A percentile compares a stretch with the other conserved stretches of the same genome.
Conservation (phyloP, 2,888 invertebrate genomes). For the Ichneumoninae sp. region DNA sequence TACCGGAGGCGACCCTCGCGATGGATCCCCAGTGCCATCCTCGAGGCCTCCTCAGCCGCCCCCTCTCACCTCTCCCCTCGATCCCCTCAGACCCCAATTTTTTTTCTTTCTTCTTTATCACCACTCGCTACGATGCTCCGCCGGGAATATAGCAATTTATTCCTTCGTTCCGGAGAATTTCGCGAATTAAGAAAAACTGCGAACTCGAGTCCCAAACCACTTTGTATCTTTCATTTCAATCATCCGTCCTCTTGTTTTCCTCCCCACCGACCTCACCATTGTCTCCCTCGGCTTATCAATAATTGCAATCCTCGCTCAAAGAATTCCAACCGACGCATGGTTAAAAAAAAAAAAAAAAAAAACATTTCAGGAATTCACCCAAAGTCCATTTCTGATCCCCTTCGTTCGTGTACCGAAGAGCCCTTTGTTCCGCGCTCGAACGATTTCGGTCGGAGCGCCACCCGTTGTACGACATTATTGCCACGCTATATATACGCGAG, state of each 20-base stretch:
- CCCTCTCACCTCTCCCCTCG: constrained; percentile 23
- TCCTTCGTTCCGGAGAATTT: constrained; percentile 44
- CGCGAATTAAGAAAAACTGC: constrained; percentile 31
- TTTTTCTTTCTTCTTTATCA: constrained; percentile 54
- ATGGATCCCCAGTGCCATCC: constrained; percentile 11
- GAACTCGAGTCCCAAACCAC: constrained; percentile 3
- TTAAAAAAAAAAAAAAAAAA: constrained; percentile 4
- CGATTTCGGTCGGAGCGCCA: constrained; percentile 26
- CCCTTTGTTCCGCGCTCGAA: constrained; percentile 47
- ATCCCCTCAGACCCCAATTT: constrained; percentile 70
- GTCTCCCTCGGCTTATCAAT: constrained; percentile 46
- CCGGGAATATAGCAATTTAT: constrained; percentile 43
- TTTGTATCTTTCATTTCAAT: constrained; percentile 2
- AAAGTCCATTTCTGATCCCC: constrained; percentile 6
- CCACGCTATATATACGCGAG: constrained; percentile 22
- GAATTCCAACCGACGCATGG: constrained; percentile 1
- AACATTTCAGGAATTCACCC: constrained; percentile 16
- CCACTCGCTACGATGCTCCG: constrained; percentile 62
- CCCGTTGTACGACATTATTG: constrained; percentile 24
- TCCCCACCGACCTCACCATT: background rate
- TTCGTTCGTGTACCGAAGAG: constrained; percentile 16
- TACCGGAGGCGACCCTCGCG: background rate
- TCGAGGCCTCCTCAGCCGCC: constrained; percentile 17
- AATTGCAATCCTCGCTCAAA: constrained; percentile 43
- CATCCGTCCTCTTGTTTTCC: background rate